These are phyloP conservation scores for Styela plicata DNA, from an alignment of 23 tunicate genomes.

Conservation along the genomic window DNA sequence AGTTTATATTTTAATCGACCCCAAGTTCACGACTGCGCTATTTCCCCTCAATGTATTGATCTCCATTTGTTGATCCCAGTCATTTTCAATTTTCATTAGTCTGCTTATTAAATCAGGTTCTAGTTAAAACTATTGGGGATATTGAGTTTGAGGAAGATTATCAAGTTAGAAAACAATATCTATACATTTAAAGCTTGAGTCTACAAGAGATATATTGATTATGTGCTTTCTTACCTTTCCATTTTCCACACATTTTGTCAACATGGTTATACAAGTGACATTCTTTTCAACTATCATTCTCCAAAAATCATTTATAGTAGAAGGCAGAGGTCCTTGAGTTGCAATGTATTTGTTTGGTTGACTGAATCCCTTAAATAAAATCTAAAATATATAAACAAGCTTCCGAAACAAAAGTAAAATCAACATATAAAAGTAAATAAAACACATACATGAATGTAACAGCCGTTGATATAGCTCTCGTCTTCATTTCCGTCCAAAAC, in stretches of 20 bases:
- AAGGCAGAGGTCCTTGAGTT: constrained; percentile 5
- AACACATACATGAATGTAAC: background rate
- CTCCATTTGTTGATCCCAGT: too few species aligned
- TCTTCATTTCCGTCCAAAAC: constrained; percentile 1
- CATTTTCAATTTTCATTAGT: too few species aligned
- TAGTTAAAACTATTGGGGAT: too few species aligned
- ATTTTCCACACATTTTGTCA: background rate
- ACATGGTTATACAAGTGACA: background rate
- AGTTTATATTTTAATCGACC: too few species aligned
- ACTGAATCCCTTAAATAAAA: background rate
- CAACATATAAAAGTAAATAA: too few species aligned
- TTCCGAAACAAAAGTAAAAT: background rate
- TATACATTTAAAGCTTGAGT: too few species aligned
- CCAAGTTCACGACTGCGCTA: too few species aligned
- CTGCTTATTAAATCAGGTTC: too few species aligned
- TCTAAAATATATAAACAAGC: background rate
- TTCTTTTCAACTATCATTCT: constrained; percentile 9
- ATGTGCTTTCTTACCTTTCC: background rate
- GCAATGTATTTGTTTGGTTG: background rate
- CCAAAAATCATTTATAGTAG: constrained; percentile 2
- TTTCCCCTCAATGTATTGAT: too few species aligned
- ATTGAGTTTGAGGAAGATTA: too few species aligned
- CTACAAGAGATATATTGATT: too few species aligned
- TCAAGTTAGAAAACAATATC: too few species aligned
- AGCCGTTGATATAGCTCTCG: background rate